Evolutionary conservation across 2,888 invertebrate genomes (phyloP), one percentile per base, ranked within the genome.

Genomic region (Drosophila neutralis): DNA sequence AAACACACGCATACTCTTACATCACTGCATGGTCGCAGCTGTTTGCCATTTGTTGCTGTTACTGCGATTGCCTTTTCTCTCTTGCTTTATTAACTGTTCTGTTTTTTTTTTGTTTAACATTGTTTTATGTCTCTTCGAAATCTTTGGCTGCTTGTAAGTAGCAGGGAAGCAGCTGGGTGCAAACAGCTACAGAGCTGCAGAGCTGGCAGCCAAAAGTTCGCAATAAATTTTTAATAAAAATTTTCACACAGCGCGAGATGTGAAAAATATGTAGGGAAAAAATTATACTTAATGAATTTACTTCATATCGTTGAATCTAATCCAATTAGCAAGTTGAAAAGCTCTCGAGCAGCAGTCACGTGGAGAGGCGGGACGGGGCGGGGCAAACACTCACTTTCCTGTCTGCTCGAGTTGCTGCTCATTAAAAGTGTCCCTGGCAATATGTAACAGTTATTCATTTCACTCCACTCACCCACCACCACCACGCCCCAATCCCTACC

Each of bases 271-370:
- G 33, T 29, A 13, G 38, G 31, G 27, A 61, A 31, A 27, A 40
- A 65, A 57, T 48, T 45, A 38, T 60, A 57, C 51, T 61, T 80
- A 77, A 80, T 80, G 78, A 87, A 83, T 85, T 87, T 76, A 68
- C 66, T 83, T 79, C 71, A 87, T 83, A 85, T 84, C 75, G 73
- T 59, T 69, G 80, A 84, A 85, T 87, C 79, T 87, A 89, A 85
- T 89, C 89, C 89, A 85, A 89, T 85, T 85, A 85, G 87, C 79
- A 89, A 89, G 69, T 87, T 85, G 87, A 65, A 84, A 83, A 81
- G 82, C 75, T 68, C 75, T 61, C 64, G 31, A 29, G 40, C 33
- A 40, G 33, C 38, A 31, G 24, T 31, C 45, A 15, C 15, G 40
- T 7, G 33, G 18, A 29, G 21, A 2, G 36, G 4, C 21, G 18